Conservation (phyloP, 2,888 invertebrate genomes). For the Miltochrista miniata region DNA sequence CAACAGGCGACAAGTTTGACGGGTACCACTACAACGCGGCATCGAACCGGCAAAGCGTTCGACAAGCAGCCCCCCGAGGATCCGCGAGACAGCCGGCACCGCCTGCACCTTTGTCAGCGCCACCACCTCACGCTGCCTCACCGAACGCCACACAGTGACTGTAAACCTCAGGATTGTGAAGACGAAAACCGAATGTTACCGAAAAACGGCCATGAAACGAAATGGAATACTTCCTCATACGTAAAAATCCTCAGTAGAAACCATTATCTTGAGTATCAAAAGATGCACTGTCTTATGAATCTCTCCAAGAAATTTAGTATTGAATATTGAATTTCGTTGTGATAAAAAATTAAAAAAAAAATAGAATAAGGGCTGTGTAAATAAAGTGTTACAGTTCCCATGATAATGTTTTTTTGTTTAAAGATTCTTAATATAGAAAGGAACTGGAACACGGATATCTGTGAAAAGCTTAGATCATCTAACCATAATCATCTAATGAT, state of each 20-base stretch:
- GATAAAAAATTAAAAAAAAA: not conserved
- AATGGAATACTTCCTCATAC: not conserved
- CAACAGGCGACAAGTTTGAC: conserved; percentile 65
- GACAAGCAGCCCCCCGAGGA: conserved; percentile 62
- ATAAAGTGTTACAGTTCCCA: conserved; percentile 35
- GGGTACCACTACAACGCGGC: conserved; percentile 80
- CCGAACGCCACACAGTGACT: conserved; percentile 55
- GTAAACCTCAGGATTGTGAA: not conserved
- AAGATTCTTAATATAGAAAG: too few species aligned
- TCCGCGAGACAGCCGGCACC: conserved; percentile 38
- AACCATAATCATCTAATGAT: too few species aligned
- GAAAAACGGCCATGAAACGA: not conserved
- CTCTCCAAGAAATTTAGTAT: not conserved
- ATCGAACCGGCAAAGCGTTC: conserved; percentile 68
- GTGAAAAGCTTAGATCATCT: too few species aligned
- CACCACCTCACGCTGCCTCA: conserved; percentile 32
- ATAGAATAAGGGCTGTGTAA: conserved; percentile 15
- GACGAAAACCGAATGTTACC: not conserved
- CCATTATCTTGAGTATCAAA: not conserved
- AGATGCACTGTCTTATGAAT: not conserved
- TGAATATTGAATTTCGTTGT: not conserved
- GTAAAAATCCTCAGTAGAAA: not conserved
- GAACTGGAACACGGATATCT: too few species aligned
- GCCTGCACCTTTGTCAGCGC: conserved; percentile 45
- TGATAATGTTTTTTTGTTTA: not conserved